Evolutionary conservation across 2,797 vertebrate genomes (phyloP).

Genomic region (Characodon lateralis): DNA sequence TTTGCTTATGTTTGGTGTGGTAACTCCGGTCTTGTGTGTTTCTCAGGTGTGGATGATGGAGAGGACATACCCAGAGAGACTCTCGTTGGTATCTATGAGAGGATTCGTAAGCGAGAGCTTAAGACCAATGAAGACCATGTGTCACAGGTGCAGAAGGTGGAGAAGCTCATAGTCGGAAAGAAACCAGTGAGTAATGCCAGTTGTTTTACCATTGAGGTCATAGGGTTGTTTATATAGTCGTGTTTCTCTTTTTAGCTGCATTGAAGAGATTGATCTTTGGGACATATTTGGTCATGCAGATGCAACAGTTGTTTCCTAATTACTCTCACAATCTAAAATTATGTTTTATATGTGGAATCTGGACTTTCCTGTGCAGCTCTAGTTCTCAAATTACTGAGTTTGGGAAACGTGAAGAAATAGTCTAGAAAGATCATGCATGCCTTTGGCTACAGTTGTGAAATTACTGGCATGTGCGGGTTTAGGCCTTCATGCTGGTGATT

Average conservation of each 20-base stretch:
- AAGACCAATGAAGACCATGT: conserved; percentile 98
- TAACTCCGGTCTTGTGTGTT: conserved; percentile 2
- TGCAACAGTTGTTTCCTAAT: not conserved
- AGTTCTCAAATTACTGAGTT: not conserved
- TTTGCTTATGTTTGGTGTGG: not conserved
- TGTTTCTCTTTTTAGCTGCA: not conserved
- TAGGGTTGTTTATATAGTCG: not conserved
- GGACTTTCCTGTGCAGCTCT: not conserved
- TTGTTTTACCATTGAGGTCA: not conserved
- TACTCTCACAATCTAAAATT: not conserved
- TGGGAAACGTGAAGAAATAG: not conserved
- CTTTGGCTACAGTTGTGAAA: conserved; percentile 17
- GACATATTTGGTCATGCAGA: not conserved
- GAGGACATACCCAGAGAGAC: conserved; percentile 96
- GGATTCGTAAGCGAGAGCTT: conserved; percentile 95
- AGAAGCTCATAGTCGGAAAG: conserved; percentile 98
- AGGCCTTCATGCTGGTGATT: conserved; percentile 61
- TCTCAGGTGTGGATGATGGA: conserved; percentile 91
- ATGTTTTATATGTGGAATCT: not conserved
- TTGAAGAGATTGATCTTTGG: not conserved
- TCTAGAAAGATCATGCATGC: conserved; percentile 14
- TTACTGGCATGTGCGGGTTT: conserved; percentile 3
- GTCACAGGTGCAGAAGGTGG: conserved; percentile 98
- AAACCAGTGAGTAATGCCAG: conserved; percentile 87
- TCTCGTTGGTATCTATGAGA: conserved; percentile 95